Conservation (phyloP, 1,140 invertebrate species). For the Drosophila persimilis region DNA sequence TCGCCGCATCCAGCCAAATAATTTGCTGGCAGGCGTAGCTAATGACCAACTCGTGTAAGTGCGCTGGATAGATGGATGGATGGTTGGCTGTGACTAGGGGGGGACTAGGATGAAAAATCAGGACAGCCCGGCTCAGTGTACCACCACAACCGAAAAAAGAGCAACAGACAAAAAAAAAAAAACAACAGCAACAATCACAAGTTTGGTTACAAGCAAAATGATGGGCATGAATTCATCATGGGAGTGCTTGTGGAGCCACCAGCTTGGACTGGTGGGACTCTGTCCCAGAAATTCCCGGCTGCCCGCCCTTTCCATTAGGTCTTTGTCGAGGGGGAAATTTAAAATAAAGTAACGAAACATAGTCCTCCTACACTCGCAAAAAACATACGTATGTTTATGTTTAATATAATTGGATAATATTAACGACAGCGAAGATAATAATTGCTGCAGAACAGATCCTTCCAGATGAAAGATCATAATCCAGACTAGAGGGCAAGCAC, state of each 20-base stretch:
- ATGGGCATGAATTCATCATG: conserved; percentile 79
- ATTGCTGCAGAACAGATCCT: too few relatives aligned
- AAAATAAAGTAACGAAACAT: conserved; percentile 50
- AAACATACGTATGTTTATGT: too few relatives aligned
- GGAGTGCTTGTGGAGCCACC: conserved; percentile 27
- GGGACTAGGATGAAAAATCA: conserved; percentile 58
- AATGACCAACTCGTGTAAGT: conserved; percentile 78
- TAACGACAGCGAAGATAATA: too few relatives aligned
- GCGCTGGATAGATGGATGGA: conserved; percentile 50
- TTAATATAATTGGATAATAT: too few relatives aligned
- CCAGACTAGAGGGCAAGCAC: too few relatives aligned
- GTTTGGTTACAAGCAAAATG: conserved; percentile 75
- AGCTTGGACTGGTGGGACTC: not conserved
- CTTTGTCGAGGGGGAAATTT: conserved; percentile 54
- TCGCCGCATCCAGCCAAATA: conserved; percentile 65
- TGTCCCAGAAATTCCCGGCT: conserved; percentile 4
- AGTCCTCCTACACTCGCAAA: too few relatives aligned
- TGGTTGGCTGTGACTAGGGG: conserved; percentile 37
- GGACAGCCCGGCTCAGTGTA: conserved; percentile 39
- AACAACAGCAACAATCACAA: conserved; percentile 69
- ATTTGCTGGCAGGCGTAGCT: conserved; percentile 75
- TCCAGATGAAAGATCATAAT: too few relatives aligned
- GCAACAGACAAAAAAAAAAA: conserved; percentile 18
- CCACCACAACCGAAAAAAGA: conserved; percentile 22
- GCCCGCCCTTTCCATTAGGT: not conserved